These are phyloP conservation scores for Oscheius onirici DNA, from an alignment of 2,888 invertebrate species.

Conservation along the genomic window DNA sequence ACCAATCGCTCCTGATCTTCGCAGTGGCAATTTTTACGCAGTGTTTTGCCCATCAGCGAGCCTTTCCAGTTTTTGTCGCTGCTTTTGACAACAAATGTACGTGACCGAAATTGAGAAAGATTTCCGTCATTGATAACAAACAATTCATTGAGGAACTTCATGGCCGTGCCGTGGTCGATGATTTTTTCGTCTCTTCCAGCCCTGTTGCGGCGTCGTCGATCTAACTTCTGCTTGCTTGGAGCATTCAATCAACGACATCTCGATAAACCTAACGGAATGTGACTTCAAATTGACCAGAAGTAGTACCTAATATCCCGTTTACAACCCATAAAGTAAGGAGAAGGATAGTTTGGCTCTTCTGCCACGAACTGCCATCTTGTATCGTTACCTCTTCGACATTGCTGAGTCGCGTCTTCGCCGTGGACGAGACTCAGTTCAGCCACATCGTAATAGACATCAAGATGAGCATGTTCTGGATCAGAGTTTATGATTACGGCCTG, in stretches of 20 bases:
- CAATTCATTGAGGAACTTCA: background rate
- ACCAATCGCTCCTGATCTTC: slow-evolving; percentile 4
- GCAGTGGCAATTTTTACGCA: background rate
- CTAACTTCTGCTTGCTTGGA: background rate
- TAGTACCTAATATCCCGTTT: slow-evolving; percentile 14
- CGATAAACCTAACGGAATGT: slow-evolving; percentile 2
- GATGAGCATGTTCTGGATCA: slow-evolving; percentile 9
- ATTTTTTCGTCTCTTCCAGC: slow-evolving; percentile 18
- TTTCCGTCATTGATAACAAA: background rate
- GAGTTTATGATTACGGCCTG: slow-evolving; percentile 27
- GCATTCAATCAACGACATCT: slow-evolving; percentile 20
- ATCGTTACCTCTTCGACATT: slow-evolving; percentile 25
- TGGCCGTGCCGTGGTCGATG: slow-evolving; percentile 16
- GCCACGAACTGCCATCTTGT: slow-evolving; percentile 22
- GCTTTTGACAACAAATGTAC: background rate
- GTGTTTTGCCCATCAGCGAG: background rate
- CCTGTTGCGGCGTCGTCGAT: slow-evolving; percentile 5
- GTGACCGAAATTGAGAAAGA: background rate
- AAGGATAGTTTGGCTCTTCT: slow-evolving; percentile 16
- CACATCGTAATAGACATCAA: slow-evolving; percentile 23
- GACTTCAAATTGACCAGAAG: background rate
- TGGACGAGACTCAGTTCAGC: slow-evolving; percentile 18
- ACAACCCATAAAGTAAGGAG: slow-evolving; percentile 26
- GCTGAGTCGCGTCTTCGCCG: slow-evolving; percentile 17
- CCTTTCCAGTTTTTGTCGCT: slow-evolving; percentile 15